Evolutionary conservation across 2,113 vertebrate species (phyloP).

Genomic region (Gobio gobio): DNA sequence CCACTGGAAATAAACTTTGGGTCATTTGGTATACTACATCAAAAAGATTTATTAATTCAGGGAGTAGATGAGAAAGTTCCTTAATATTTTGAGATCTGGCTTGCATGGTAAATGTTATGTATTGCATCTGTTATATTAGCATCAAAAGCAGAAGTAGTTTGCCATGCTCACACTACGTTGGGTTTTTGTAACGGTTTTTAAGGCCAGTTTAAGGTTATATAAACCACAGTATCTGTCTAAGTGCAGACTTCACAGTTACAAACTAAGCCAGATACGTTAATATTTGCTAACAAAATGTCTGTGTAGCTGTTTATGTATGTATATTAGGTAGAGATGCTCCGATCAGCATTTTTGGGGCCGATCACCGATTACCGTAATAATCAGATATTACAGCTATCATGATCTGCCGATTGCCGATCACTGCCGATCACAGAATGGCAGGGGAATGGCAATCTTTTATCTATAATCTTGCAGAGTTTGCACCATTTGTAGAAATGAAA

Average conservation of each 20-base stretch:
- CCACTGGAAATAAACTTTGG: conserved; percentile 7
- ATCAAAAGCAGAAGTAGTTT: not conserved
- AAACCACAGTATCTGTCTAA: conserved; percentile 5
- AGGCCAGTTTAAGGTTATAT: not conserved
- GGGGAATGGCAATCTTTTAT: no score
- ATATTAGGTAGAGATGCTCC: no score
- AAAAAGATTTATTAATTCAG: conserved; percentile 4
- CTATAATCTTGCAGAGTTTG: no score
- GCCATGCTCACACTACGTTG: not conserved
- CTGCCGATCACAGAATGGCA: no score
- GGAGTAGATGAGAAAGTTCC: not conserved
- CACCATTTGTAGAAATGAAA: no score
- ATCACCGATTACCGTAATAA: no score
- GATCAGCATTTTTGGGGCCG: no score
- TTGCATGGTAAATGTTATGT: not conserved
- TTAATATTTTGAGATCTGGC: not conserved
- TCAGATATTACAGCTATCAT: no score
- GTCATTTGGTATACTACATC: conserved; percentile 5
- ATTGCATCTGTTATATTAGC: no score
- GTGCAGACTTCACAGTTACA: not conserved
- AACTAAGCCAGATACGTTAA: not conserved
- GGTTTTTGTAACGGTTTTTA: not conserved
- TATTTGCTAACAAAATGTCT: not conserved
- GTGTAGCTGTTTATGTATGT: not conserved
- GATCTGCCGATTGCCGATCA: no score